Evolutionary conservation across 2,888 invertebrate genomes (phyloP).

Genomic region (Ptilodon capucinus): DNA sequence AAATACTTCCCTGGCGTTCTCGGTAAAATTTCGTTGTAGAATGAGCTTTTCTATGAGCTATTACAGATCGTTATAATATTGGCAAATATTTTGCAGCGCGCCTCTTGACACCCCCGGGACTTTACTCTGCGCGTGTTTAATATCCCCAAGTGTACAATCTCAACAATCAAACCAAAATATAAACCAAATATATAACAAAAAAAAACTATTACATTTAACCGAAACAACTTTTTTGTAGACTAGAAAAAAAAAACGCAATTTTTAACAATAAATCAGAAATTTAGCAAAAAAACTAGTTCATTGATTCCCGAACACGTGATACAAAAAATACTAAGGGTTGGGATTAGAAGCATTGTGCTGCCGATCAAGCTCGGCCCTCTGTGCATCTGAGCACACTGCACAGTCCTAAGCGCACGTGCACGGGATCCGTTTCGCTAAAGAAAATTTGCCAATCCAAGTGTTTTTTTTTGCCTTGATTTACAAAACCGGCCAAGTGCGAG

Average conservation of each 20-base stretch:
- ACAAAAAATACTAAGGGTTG: constrained; percentile 15
- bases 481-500: too few species aligned
- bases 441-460: neutral
- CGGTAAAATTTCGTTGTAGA: too few species aligned
- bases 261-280: neutral
- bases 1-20: too few species aligned
- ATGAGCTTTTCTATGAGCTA: too few species aligned
- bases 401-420: constrained; percentile 19
- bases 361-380: constrained; percentile 9
- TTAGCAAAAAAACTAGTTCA: constrained; percentile 2
- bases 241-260: neutral
- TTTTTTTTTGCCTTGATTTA: neutral
- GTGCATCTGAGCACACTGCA: neutral
- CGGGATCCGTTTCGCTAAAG: constrained; percentile 14
- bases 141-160: too few species aligned
- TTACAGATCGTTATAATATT: too few species aligned
- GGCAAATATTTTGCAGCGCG: too few species aligned
- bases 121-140: too few species aligned
- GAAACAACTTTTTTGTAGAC: neutral
- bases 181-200: too few species aligned
- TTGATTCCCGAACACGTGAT: constrained; percentile 9
- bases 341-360: constrained; percentile 15
- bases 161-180: neutral
- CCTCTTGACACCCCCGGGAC: too few species aligned
- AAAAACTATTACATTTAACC: too few species aligned